phyloP scores from a whole-genome alignment of 2,797 vertebrate species.

The Urocyon cinereoargenteus region DNA sequence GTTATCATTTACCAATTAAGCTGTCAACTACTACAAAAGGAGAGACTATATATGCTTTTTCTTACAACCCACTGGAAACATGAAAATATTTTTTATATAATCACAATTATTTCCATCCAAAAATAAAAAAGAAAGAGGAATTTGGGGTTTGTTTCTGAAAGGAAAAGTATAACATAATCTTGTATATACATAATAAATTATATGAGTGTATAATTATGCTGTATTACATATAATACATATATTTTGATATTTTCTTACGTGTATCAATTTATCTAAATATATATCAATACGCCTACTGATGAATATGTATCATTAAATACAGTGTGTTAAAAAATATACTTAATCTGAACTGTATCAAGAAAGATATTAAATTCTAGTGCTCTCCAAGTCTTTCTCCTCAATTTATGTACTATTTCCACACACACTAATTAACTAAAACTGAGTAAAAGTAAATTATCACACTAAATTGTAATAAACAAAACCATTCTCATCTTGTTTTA shows the following conservation, averaged over 20 bases:
- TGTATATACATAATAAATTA: background rate
- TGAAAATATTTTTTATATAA: conserved; percentile 27
- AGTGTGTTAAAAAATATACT: background rate
- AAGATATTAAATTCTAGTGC: background rate
- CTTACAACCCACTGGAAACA: background rate
- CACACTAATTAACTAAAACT: conserved; percentile 42
- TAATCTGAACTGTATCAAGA: conserved; percentile 20
- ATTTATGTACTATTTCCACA: conserved; percentile 36
- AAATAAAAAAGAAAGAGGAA: background rate
- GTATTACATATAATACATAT: background rate
- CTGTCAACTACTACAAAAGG: background rate
- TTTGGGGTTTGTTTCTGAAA: background rate
- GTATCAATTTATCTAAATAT: background rate
- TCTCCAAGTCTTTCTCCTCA: background rate
- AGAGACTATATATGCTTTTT: background rate
- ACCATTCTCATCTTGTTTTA: background rate
- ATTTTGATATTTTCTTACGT: background rate
- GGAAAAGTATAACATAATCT: conserved; percentile 1
- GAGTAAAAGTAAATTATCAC: background rate
- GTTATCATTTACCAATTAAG: background rate
- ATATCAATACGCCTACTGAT: background rate
- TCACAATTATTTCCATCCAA: background rate
- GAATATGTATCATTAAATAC: background rate
- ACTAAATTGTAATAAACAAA: background rate
- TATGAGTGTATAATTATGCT: background rate